Evolutionary conservation across 2,113 vertebrate species (phyloP), one percentile per base, ranked within the genome.

Genomic region (Rallus limicola): DNA sequence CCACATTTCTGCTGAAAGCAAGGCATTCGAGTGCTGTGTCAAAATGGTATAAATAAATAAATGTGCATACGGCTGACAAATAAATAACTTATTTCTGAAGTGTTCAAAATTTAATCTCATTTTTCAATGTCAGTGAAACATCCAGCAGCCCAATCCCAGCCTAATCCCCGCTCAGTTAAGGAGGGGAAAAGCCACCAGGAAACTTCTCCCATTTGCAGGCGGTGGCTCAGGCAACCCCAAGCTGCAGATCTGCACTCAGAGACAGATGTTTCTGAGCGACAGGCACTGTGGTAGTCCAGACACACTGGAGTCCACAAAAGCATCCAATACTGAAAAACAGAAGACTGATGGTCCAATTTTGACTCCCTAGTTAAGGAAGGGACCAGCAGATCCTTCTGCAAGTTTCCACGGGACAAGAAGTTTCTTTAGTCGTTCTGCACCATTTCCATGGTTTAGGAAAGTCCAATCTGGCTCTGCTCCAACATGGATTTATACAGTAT

Each of bases 61-160:
- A 33, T 31, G 20, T 4, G 4, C 58, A 33, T n/a, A 23, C 40
- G 60, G 75, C 20, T 82, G 56, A 71, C 65, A 80, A 82, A 71
- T 48, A 81, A 64, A 17, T 44, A 56, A 34, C 53, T 82, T 31
- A 80, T 80, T 90, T 79, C 67, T 85, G 28, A 96, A 77, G 24
- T 26, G 23, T 67, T 91, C 71, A 88, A 92, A 93, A 67, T 65
- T 80, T 62, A 53, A 89, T 92, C 85, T 82, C 12, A 53, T 91
- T 92, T 46, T 84, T 71, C 80, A 79, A 9, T 2, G 4, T 42
- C 59, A 44, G 13, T 56, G 38, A 72, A 86, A 81, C n/a, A 91
- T 13, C 52, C 69, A 90, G 10, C 80, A 88, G 55, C 17, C 59
- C 86, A 86, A 74, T 59, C 46, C 67, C 6, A 3, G 29, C 5